Conservation (phyloP, 2,113 vertebrate species). For the Ornithorhynchus anatinus region DNA sequence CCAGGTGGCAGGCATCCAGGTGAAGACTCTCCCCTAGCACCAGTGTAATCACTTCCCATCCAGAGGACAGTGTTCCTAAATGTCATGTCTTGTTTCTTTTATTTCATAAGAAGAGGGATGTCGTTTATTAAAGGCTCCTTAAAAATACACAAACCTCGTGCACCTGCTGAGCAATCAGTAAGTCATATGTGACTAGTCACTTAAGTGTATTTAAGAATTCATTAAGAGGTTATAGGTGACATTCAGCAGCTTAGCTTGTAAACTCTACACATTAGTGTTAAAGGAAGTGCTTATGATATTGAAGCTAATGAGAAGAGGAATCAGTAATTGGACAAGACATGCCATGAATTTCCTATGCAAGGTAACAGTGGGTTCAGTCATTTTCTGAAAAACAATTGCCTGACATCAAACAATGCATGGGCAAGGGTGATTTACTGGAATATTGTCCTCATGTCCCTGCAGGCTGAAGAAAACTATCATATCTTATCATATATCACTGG, state of each 20-base stretch:
- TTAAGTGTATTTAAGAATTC: conserved; percentile 17
- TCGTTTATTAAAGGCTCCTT: no score
- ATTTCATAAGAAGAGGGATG: no score
- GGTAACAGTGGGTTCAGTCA: conserved; percentile 26
- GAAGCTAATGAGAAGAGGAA: conserved; percentile 28
- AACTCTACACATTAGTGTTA: conserved; percentile 11
- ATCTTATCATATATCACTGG: conserved; percentile 44
- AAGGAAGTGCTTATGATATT: conserved; percentile 36
- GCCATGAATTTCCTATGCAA: conserved; percentile 48
- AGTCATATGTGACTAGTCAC: no score
- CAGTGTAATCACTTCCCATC: no score
- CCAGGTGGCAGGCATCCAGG: no score
- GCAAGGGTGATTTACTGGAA: conserved; percentile 46
- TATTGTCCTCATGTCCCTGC: conserved; percentile 27
- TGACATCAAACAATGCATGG: conserved; percentile 36
- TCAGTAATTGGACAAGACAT: conserved; percentile 48
- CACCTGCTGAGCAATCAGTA: no score
- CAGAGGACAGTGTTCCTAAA: no score
- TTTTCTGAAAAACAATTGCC: conserved; percentile 39
- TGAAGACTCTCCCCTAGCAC: no score
- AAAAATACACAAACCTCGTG: no score
- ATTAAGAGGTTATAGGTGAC: conserved; percentile 38
- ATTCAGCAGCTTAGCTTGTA: conserved; percentile 31
- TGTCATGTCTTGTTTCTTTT: no score
- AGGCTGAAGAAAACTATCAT: conserved; percentile 11